A percentile compares a stretch with the other conserved stretches of the same genome.
phyloP scores from a whole-genome alignment of 1,140 invertebrate genomes.

The Cardiocondyla obscurior region DNA sequence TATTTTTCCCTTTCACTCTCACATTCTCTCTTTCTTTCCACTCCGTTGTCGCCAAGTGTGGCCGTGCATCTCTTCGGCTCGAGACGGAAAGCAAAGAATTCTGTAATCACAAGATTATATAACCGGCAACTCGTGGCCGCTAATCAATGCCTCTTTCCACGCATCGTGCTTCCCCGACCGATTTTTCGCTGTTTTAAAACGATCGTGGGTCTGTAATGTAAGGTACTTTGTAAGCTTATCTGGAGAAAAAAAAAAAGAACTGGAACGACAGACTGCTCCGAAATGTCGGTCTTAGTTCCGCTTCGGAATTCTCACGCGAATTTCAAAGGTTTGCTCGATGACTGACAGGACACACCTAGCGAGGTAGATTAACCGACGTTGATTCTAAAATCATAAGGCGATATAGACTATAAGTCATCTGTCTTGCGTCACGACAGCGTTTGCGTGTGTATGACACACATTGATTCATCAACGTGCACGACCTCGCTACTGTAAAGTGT shows the following conservation, averaged over 20 bases:
- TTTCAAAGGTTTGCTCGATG: neutral
- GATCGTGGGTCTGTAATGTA: neutral
- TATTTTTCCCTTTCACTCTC: neutral
- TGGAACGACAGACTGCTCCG: neutral
- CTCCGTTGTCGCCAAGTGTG: neutral
- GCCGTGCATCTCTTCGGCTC: neutral
- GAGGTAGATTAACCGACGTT: neutral
- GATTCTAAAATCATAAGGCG: neutral
- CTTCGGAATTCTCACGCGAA: neutral
- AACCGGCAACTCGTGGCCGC: conserved; percentile 8
- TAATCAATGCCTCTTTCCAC: conserved; percentile 43
- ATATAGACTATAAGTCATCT: neutral
- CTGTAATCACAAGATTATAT: conserved; percentile 26
- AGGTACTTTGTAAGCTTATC: no score
- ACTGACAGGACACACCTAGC: neutral
- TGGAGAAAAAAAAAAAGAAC: neutral
- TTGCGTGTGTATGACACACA: neutral
- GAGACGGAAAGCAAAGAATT: neutral
- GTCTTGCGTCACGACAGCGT: neutral
- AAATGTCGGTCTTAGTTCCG: no score
- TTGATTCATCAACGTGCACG: conserved; percentile 7
- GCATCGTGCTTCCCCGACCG: neutral
- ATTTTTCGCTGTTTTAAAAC: conserved; percentile 18
- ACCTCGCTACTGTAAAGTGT: neutral
- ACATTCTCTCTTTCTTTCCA: neutral